Evolutionary conservation across 2,797 vertebrate genomes (phyloP).

Genomic region (Eidolon dupreanum): DNA sequence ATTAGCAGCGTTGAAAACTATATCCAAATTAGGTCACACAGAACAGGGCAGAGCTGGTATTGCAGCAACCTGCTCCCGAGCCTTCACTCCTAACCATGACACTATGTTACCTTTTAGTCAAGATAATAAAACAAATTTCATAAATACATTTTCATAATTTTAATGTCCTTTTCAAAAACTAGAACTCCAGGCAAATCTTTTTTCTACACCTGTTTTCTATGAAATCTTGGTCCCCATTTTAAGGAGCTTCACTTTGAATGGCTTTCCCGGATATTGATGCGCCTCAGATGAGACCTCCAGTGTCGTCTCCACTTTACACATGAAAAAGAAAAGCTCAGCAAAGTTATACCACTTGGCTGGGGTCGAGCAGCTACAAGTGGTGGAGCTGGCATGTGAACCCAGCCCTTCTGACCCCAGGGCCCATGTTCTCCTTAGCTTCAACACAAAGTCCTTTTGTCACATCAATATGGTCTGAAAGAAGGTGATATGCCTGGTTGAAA

Average conservation of each 20-base stretch:
- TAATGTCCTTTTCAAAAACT: constrained; percentile 1
- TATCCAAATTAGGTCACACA: background rate
- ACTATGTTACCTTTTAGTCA: background rate
- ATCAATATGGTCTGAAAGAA: background rate
- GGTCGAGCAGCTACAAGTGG: background rate
- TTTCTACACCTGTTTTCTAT: background rate
- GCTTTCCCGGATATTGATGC: background rate
- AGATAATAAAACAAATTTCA: background rate
- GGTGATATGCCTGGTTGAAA: background rate
- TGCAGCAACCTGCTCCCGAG: background rate
- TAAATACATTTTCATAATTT: background rate
- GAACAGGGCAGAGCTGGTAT: background rate
- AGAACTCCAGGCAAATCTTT: background rate
- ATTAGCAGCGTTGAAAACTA: background rate
- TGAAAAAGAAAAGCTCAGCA: background rate
- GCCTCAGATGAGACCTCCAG: background rate
- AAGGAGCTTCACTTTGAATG: background rate
- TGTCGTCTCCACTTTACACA: background rate
- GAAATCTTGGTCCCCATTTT: background rate
- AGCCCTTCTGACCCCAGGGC: background rate
- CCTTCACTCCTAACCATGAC: background rate
- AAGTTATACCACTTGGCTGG: background rate
- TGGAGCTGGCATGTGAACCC: background rate
- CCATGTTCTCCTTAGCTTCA: background rate
- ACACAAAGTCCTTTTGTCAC: background rate